Evolutionary conservation across 2,888 invertebrate genomes (phyloP), one percentile per base, ranked within the genome.

Genomic region (Mesorhabditis belari): DNA sequence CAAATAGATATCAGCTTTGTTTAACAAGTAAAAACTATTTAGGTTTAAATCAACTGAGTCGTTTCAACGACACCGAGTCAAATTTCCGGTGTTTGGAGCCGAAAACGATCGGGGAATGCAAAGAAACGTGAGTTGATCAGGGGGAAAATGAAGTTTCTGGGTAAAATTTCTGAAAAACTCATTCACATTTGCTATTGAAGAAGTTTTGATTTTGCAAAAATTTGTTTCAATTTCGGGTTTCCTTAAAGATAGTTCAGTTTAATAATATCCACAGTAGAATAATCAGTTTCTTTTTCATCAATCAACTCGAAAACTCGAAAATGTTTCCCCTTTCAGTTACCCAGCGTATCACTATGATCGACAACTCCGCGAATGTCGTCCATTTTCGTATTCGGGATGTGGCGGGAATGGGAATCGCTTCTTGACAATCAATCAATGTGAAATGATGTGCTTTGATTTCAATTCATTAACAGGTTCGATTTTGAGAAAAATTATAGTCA

Each of bases 371-470:
- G 61, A 61, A 5, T 78, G 78, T 52, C 66, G 65, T 12, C 74
- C 75, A 6, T 78, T 78, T 58, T 66, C 70, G 9, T 78, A 75
- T 64, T 68, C 74, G 3, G 77, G 77, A 6, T 78, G 78, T 55
- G 74, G 74, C 4, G 77, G 77, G 9, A 77, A 74, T 61, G 70
- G 66, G 3, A 79, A 79, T 58, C 67, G 78, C 9, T 79, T 80
- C 60, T 60, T 75, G 62, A 77, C 79, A 4, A 29, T 75, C 5
- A 61, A 63, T 4, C 77, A 80, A 44, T 79, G 79, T 56, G 64
- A 77, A 53, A 56, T 58, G 19, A 55, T 70, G 6, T 73, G 73
- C 57, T 70, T 49, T 35, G 63, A 62, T 2, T 70, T 73, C 59
- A 67, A 70, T 28, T 62, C 17, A 60, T 12, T n/a, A 28, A 21